Evolutionary conservation across 2,113 vertebrate species (phyloP), one percentile per base, ranked within the genome.

Genomic region (mouse (Mus musculus)): DNA sequence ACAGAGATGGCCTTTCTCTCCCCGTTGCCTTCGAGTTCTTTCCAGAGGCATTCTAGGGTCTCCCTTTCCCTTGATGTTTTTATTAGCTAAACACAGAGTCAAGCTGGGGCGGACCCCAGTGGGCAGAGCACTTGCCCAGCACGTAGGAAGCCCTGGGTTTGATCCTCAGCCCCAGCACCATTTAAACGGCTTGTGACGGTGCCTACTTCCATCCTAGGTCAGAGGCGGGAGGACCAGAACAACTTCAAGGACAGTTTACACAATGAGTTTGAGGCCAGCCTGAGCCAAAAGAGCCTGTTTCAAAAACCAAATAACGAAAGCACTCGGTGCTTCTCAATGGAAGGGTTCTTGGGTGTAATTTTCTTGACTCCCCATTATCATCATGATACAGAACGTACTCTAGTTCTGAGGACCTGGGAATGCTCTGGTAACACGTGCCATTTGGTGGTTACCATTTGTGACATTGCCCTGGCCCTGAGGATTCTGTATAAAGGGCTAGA

Each of bases 31-130:
- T 30, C n/a, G 54, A 71, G 5, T 78, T 73, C 75, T 92, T 94
- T 93, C 86, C 73, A 89, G 88, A 90, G 89, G 59, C 36, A 56
- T 87, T 84, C 61, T 59, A 61, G 54, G 69, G 52, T 67, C 46
- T 94, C 76, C 90, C 73, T 92, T 81, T 87, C 72, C n/a, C 90
- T 86, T 87, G 65, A 65, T 52, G 24, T 77, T 81, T 95, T 88
- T 90, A 95, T 93, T 94, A 85, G 52, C 94, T 86, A 84, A 78
- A 96, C 94, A 63, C 65, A 30, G 49, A 42, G 65, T 56, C 77
- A 56, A 0, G 13, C 77, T 54, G 52, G 9, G 30, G 17, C 4
- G 1, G 77, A 20, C 52, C 33, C 30, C 52, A 36, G 17, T 56
- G 42, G 81, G 7, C 13, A 84, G n/a, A 63, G 24, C 17, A 13